Evolutionary conservation across 2,888 invertebrate species (phyloP), one percentile per base, ranked within the genome.

Genomic region (Beris morrisii): DNA sequence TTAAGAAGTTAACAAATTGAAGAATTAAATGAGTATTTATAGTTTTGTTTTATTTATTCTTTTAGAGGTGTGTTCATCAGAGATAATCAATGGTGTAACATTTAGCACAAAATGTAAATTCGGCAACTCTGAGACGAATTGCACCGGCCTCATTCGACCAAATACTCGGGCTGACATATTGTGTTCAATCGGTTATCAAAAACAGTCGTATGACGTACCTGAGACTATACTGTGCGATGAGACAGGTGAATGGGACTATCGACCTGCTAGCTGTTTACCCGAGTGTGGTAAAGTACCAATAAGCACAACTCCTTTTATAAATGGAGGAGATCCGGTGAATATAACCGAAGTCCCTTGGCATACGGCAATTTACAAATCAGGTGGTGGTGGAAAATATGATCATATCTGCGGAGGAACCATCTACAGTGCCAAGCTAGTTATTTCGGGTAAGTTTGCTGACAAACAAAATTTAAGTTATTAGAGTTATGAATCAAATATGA

Each of bases 311-410:
- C 22, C 22, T 22, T 22, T 22, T 22, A 3, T 22, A 22, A 22
- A 22, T 22, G 22, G 22, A 22, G 22, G 22, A 22, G 22, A 22
- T 1, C 22, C 7, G 58, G 72, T 44, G 0, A 73, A 58, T 58
- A 71, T 55, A 2, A 56, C 68, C 1, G 31, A 67, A 31, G 73
- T 72, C 4, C 78, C 78, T 6, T 79, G 78, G 78, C 67, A 75
- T 15, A 75, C 75, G 3, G 75, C 73, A 38, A 71, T 76, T 31
- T 75, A 73, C 58, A 57, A 45, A 12, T 45, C 4, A 0, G 5
- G 1, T 22, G 22, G 22, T 22, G 22, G 22, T 22, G 22, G 22
- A 22, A 22, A 22, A 1, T 22, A 22, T 3, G 22, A 22, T 3
- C 22, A 22, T 22, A 22, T 22, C 22, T 22, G 22, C 22, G 22